Base-by-base conservation (phyloP, 2,797 vertebrate genomes). In the Loriculus beryllinus region DNA sequence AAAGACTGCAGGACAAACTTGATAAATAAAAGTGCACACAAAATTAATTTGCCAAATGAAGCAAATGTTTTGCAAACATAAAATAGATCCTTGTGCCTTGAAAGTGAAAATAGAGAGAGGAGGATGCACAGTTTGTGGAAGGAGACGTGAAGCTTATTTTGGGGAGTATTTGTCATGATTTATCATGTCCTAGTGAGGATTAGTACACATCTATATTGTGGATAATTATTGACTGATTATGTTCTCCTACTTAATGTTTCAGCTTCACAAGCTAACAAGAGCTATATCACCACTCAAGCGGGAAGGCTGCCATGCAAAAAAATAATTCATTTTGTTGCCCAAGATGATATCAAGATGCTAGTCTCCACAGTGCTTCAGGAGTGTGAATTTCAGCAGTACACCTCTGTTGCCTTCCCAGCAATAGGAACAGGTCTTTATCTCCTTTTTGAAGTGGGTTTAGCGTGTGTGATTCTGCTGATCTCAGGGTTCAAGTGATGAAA, bases 351-450 rank as follows among this genome's bases (percentile, higher is more conserved):
- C 65, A 98, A 96, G 72, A 35, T 48, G 0, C 25, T 95, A 0
- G 98, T 99, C 39, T 95, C 83, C 28, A 29, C 29, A 7, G 97
- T 98, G 88, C 98, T 99, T 62, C 97, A 87, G 90, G 5, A 95
- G 68, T 99, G 99, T 37, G 98, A 98, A 63, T 65, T 95, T 11
- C 65, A 59, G 3, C 91, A 64, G 39, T 96, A 98, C 33, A 77
- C 62, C 0, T 98, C 99, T 1, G 95, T 99, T 2, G 67, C 97
- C 56, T 98, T 99, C 82, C 99, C 99, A 1, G 99, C 99, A 16
- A 97, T 99, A 90, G 99, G 99, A 95, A 99, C 99, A 98, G 99
- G 99, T 99, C 82, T 48, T 97, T 92, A 60, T 77, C 64, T 76
- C 39, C 39, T 49, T 59, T 42, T 48, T 75, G 59, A 75, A 88